phyloP scores from a whole-genome alignment of 2,113 vertebrate genomes.

The Etheostoma cragini region DNA sequence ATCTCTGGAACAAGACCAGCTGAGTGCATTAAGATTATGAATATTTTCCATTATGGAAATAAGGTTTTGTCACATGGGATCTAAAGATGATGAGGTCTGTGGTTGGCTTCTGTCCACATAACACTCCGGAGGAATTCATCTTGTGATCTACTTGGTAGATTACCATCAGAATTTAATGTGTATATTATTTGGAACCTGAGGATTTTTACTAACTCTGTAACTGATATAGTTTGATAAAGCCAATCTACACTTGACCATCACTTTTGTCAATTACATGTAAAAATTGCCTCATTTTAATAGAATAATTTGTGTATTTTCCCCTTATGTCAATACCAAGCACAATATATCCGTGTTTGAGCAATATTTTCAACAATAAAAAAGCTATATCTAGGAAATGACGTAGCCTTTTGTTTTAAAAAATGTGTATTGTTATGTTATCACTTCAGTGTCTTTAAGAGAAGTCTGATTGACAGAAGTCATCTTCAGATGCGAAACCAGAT shows the following conservation, averaged over 20 bases:
- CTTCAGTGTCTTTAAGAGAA: too few relatives aligned
- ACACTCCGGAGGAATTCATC: neutral
- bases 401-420: too few relatives aligned
- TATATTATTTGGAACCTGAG: neutral
- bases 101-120: neutral
- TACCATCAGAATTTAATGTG: neutral
- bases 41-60: slow-evolving; percentile 40
- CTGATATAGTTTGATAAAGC: neutral
- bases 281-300: neutral
- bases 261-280: neutral
- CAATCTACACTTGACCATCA: neutral
- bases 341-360: neutral
- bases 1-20: neutral
- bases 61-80: neutral
- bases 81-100: neutral
- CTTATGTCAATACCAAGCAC: neutral
- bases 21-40: slow-evolving; percentile 39
- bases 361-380: neutral
- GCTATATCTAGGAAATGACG: too few relatives aligned
- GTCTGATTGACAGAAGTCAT: too few relatives aligned
- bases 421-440: too few relatives aligned
- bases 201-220: neutral
- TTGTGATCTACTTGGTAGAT: neutral
- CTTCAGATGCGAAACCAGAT: too few relatives aligned
- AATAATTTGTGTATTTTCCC: neutral